Percentiles rank a stretch among this genome's conserved stretches.
Conservation (phyloP, 1,140 invertebrate species). For the Lamellibrachia luymesi region DNA sequence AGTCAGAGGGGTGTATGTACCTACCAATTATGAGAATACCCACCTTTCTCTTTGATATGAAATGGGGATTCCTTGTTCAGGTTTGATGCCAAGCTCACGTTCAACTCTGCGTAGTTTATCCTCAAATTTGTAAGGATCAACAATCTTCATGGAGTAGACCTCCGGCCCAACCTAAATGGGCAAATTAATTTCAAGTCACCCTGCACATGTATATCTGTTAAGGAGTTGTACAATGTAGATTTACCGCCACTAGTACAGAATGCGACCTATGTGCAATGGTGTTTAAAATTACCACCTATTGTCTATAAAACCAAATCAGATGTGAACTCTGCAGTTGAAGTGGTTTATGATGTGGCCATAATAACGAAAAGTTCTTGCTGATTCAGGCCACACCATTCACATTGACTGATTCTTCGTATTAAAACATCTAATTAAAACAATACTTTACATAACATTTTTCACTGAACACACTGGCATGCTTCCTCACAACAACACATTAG, state of each 20-base stretch:
- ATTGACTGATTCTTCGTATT: no score
- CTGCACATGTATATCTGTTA: neutral
- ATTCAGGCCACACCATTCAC: no score
- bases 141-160: slow-evolving; percentile 69
- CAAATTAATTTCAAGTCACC: neutral
- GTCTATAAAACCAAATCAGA: neutral
- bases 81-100: slow-evolving; percentile 67
- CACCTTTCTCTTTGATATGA: slow-evolving; percentile 63
- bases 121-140: slow-evolving; percentile 79
- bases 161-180: slow-evolving; percentile 9
- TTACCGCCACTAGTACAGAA: neutral
- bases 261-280: neutral
- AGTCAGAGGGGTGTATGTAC: neutral
- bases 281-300: neutral
- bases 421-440: no score
- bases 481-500: no score
- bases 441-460: no score
- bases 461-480: no score
- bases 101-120: slow-evolving; percentile 83
- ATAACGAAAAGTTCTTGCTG: no score
- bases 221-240: neutral
- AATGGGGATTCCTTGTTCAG: slow-evolving; percentile 71
- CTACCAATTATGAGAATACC: neutral
- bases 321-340: neutral
- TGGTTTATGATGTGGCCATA: no score